phyloP scores from a whole-genome alignment of 2,113 vertebrate species.

The Chaetodon trifascialis region DNA sequence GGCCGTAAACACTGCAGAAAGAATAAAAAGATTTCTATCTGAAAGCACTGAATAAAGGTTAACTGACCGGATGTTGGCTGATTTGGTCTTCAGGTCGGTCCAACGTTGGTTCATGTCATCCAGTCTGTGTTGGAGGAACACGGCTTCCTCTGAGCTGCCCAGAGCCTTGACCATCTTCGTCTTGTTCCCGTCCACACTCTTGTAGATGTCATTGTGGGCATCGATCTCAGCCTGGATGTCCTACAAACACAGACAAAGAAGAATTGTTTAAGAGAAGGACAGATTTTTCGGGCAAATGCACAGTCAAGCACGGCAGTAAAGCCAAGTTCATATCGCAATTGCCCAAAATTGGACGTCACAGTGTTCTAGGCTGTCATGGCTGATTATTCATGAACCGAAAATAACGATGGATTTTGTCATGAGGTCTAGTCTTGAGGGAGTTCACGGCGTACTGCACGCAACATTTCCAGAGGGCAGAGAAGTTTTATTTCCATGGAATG shows the following conservation, averaged over 20 bases:
- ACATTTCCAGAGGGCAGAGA: conserved; percentile 52
- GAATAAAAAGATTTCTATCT: background rate
- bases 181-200: conserved; percentile 95
- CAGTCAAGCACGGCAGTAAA: conserved; percentile 3
- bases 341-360: conserved; percentile 34
- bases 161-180: conserved; percentile 97
- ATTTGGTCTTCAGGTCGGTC: conserved; percentile 95
- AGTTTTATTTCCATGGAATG: conserved; percentile 50
- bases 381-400: conserved; percentile 33
- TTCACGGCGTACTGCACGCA: conserved; percentile 37
- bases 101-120: conserved; percentile 99
- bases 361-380: conserved; percentile 27
- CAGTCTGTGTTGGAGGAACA: conserved; percentile 93
- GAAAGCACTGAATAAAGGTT: background rate
- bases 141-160: conserved; percentile 94
- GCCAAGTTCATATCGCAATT: conserved; percentile 15
- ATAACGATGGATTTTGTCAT: conserved; percentile 18
- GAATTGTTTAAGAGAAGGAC: background rate
- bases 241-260: conserved; percentile 77
- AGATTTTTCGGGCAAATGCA: conserved; percentile 1
- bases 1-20: background rate
- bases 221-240: conserved; percentile 99
- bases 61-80: conserved; percentile 90
- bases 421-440: conserved; percentile 25
- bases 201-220: conserved; percentile 99